Evolutionary conservation across 2,113 vertebrate genomes (phyloP).

Genomic region (Sinosuthora webbiana): DNA sequence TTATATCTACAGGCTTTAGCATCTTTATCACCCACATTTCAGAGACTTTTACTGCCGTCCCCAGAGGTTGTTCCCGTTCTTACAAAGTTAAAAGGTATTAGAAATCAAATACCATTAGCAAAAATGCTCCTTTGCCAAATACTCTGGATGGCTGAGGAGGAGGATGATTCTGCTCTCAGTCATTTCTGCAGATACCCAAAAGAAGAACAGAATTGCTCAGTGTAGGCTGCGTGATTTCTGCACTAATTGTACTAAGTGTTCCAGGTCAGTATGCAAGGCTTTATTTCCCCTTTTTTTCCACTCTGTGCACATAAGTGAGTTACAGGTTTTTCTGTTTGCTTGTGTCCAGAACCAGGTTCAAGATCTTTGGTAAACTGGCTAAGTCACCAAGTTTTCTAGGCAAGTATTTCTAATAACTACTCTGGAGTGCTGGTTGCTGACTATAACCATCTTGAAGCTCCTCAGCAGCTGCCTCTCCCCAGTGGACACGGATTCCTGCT

Average conservation of each 20-base stretch:
- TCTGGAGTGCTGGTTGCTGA: neutral
- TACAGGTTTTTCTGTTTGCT: neutral
- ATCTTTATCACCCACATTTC: slow-evolving; percentile 38
- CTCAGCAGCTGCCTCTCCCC: neutral
- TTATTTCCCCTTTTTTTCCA: neutral
- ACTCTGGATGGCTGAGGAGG: neutral
- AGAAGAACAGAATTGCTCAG: neutral
- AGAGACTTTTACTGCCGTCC: slow-evolving; percentile 19
- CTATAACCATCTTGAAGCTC: accelerated
- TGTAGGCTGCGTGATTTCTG: neutral
- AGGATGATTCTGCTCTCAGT: neutral
- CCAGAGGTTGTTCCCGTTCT: slow-evolving; percentile 39
- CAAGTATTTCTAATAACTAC: neutral
- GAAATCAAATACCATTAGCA: slow-evolving; percentile 24
- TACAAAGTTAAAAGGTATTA: neutral
- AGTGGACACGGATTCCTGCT: neutral
- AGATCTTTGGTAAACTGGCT: neutral
- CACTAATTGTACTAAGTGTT: accelerated
- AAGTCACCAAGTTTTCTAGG: neutral
- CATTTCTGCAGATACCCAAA: neutral
- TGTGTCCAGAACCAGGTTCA: neutral
- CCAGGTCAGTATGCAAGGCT: neutral
- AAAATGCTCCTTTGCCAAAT: neutral
- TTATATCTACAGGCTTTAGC: slow-evolving; percentile 26
- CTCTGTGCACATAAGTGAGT: neutral